Evolutionary conservation across 1,140 invertebrate genomes (phyloP), one percentile per base, ranked within the genome.

Genomic region (Solenopsis fugax): DNA sequence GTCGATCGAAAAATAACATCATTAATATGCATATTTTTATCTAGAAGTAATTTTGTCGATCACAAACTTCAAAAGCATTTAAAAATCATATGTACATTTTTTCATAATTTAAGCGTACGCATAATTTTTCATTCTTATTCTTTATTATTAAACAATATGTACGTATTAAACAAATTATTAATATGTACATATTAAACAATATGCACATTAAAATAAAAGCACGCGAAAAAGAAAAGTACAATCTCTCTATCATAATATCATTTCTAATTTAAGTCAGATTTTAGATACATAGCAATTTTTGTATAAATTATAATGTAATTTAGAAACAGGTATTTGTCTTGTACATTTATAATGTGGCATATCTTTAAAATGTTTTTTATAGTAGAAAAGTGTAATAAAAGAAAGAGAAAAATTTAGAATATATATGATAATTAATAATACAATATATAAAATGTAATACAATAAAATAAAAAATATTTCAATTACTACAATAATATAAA

Each of bases 1-100:
- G 80, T 84, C 80, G 69, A 84, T 84, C 34, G n/a, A 48, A 73
- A 84, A 62, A 56, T 69, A 50, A 84, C 29, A 21, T 2, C 67
- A 7, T 84, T 73, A 72, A 75, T 50, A 69, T 56, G n/a, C 37
- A 60, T 34, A 45, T 60, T 24, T 84, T 84, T 75, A 75, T 45
- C 21, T 62, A 60, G 1, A n/a, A 73, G 7, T 18, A 48, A 24
- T 60, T 16, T 75, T 29, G 12, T 58, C 13, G 13, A 62, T 50
- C 24, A 29, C 29, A 18, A 2, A 50, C 60, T 60, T 84, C 4
- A 52, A 50, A 82, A 73, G 9, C 24, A 29, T 73, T 73, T 37
- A 48, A 18, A 60, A 18, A 24, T 82, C 0, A 37, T 62, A 62
- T 24, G 21, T 21, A 12, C 4, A 56, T 2, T 48, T 60, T 60